A percentile compares a stretch with the other conserved stretches of the same genome.
phyloP scores from a whole-genome alignment of 2,888 invertebrate species.

The Pyrocoelia pectoralis region DNA sequence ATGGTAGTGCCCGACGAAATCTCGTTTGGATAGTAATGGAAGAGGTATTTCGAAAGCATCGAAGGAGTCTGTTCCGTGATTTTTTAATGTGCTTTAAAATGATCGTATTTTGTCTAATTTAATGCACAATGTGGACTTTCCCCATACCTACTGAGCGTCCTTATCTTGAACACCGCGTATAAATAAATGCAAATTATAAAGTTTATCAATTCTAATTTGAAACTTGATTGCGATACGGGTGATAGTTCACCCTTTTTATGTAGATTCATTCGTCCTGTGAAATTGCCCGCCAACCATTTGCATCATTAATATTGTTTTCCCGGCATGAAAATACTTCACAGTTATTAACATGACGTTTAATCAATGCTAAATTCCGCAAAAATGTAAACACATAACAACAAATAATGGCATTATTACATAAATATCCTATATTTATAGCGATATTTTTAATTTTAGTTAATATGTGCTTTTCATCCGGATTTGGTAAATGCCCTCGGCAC shows the following conservation, averaged over 20 bases:
- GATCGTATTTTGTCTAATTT: too few relatives aligned
- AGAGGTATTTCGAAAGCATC: too few relatives aligned
- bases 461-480: constrained; percentile 58
- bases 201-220: constrained; percentile 32
- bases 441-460: constrained; percentile 35
- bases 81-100: too few relatives aligned
- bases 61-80: too few relatives aligned
- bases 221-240: constrained; percentile 25
- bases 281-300: constrained; percentile 15
- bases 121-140: too few relatives aligned
- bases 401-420: constrained; percentile 32
- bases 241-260: constrained; percentile 36
- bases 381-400: constrained; percentile 26
- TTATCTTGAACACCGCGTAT: too few relatives aligned
- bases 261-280: constrained; percentile 21
- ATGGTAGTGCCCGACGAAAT: too few relatives aligned
- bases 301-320: constrained; percentile 12
- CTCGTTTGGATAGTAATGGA: too few relatives aligned
- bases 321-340: background rate
- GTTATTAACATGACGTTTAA: background rate
- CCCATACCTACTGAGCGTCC: too few relatives aligned
- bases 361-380: constrained; percentile 7
- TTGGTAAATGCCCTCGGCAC: constrained; percentile 75
- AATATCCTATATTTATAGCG: constrained; percentile 37
- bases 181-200: constrained; percentile 8